Percentiles rank a stretch among this genome's conserved stretches.
These are phyloP conservation scores for Pseudachorutes palmiensis DNA, from an alignment of 1,140 invertebrate genomes.

Conservation along the genomic window DNA sequence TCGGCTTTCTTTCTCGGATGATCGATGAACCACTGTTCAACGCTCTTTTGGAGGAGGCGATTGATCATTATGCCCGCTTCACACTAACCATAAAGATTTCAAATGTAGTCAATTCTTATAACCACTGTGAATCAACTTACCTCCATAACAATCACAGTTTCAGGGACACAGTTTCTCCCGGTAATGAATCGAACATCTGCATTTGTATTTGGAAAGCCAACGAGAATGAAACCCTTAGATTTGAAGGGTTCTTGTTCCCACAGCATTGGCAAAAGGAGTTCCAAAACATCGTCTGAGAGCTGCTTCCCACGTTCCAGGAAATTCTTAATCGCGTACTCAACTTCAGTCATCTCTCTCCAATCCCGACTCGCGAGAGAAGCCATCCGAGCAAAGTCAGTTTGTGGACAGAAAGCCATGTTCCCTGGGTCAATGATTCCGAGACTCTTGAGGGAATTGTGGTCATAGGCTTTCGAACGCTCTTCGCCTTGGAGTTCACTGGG, in stretches of 20 bases:
- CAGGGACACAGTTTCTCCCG: conserved; percentile 15
- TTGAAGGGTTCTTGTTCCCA: conserved; percentile 29
- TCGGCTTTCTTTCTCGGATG: conserved; percentile 10
- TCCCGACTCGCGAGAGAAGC: neutral
- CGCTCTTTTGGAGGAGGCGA: conserved; percentile 16
- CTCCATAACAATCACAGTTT: conserved; percentile 28
- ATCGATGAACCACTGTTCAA: conserved; percentile 19
- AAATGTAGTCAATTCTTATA: too few relatives aligned
- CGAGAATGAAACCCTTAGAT: conserved; percentile 29
- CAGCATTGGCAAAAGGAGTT: conserved; percentile 22
- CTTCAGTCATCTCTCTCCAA: conserved; percentile 18
- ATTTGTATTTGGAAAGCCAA: conserved; percentile 32
- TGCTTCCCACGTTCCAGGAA: conserved; percentile 31
- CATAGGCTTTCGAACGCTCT: neutral
- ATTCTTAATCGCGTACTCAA: conserved; percentile 20
- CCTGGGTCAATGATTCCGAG: conserved; percentile 15
- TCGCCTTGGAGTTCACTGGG: neutral
- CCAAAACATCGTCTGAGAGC: conserved; percentile 23
- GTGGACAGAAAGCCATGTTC: conserved; percentile 16
- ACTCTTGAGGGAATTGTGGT: neutral
- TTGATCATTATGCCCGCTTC: conserved; percentile 15
- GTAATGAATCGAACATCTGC: conserved; percentile 26
- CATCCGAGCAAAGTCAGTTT: conserved; percentile 17
- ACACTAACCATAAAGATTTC: conserved; percentile 8
- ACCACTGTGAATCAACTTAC: too few relatives aligned